These are phyloP conservation scores for Notospermus geniculatus DNA, from an alignment of 1,140 invertebrate species.

Conservation along the genomic window DNA sequence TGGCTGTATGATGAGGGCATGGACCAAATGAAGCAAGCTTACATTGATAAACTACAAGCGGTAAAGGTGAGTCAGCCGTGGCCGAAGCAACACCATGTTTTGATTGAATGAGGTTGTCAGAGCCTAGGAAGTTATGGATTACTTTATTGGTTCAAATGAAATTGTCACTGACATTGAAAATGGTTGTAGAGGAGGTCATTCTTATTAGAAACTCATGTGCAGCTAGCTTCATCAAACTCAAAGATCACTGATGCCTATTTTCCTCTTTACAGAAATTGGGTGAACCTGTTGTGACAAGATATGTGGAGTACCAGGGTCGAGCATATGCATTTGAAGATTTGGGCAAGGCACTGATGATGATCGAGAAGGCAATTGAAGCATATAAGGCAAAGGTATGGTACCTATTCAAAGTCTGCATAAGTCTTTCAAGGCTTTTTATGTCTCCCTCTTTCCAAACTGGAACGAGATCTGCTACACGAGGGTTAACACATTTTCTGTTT, in stretches of 20 bases:
- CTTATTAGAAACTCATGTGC: background rate
- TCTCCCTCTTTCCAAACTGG: background rate
- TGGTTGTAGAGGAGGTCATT: background rate
- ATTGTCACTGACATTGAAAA: background rate
- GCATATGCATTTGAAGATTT: conserved; percentile 76
- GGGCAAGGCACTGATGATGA: conserved; percentile 67
- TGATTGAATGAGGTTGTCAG: too few relatives aligned
- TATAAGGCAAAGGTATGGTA: conserved; percentile 52
- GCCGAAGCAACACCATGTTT: too few relatives aligned
- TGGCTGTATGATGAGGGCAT: conserved; percentile 93
- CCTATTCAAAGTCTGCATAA: background rate
- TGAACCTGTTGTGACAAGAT: conserved; percentile 79
- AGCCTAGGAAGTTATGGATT: too few relatives aligned
- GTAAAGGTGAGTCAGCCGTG: conserved; percentile 70
- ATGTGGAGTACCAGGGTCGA: conserved; percentile 74
- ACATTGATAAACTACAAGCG: conserved; percentile 65
- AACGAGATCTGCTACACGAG: background rate
- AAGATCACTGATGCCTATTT: conserved; percentile 10
- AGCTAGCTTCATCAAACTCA: background rate
- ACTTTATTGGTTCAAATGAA: conserved; percentile 11
- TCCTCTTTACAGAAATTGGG: conserved; percentile 60
- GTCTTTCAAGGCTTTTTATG: background rate
- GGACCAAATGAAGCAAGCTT: conserved; percentile 83
- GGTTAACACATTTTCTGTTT: conserved; percentile 2
- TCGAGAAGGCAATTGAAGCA: conserved; percentile 72